A percentile compares a stretch with the other conserved stretches of the same genome.
Conservation (phyloP, 1,140 invertebrate species). For the Acromyrmex heyeri region DNA sequence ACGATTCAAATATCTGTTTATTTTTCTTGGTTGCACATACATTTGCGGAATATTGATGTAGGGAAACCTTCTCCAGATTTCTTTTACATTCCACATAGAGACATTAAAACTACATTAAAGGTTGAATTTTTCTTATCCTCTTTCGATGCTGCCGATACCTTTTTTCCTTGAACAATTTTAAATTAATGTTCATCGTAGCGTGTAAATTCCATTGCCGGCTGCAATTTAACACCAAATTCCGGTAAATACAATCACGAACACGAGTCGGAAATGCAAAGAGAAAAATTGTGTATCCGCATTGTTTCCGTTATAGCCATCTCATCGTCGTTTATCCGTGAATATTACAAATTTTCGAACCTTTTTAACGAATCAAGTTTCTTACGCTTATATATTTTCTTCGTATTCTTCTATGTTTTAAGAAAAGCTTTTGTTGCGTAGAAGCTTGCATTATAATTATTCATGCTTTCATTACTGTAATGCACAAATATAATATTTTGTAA, state of each 20-base stretch:
- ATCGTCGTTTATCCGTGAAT: neutral
- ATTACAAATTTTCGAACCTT: slow-evolving; percentile 19
- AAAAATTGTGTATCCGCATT: slow-evolving; percentile 46
- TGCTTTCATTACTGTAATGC: neutral
- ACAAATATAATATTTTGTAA: neutral
- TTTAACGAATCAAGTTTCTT: neutral
- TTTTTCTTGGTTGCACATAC: slow-evolving; percentile 11
- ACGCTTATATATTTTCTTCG: neutral
- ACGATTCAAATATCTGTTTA: slow-evolving; percentile 9
- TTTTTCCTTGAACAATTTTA: slow-evolving; percentile 52
- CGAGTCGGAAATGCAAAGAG: neutral
- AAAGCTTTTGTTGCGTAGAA: neutral
- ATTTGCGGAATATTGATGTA: neutral
- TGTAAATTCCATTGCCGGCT: slow-evolving; percentile 64
- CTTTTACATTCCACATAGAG: slow-evolving; percentile 31
- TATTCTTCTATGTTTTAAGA: neutral
- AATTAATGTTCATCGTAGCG: slow-evolving; percentile 61
- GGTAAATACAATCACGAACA: slow-evolving; percentile 39
- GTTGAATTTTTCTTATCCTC: neutral
- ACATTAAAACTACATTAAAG: slow-evolving; percentile 63
- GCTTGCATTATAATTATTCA: neutral
- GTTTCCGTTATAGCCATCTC: neutral
- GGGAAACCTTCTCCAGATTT: neutral
- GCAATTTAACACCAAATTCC: slow-evolving; percentile 71
- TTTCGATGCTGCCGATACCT: neutral